Percentiles rank a stretch among this genome's conserved stretches.
Conservation (phyloP, 2,797 vertebrate species). For the Rachycentron canadum region DNA sequence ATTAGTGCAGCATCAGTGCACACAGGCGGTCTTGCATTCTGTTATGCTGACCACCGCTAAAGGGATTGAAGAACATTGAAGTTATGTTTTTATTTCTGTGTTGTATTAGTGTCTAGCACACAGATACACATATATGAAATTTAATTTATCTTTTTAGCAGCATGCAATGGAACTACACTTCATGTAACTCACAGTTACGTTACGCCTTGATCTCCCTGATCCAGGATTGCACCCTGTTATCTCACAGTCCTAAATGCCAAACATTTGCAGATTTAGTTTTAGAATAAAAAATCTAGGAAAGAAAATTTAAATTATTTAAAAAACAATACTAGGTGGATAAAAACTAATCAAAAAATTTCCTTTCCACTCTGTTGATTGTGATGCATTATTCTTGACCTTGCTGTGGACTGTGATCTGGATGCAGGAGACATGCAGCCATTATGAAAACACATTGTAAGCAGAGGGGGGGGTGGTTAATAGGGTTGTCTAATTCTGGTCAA, state of each 20-base stretch:
- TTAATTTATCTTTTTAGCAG: conserved; percentile 16
- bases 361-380: neutral
- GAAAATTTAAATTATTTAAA: neutral
- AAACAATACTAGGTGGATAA: neutral
- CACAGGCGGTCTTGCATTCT: conserved; percentile 69
- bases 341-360: neutral
- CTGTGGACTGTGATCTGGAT: too few species aligned
- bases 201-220: neutral
- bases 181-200: neutral
- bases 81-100: conserved; percentile 47
- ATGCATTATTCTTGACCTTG: neutral
- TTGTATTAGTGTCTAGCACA: conserved; percentile 22
- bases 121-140: neutral
- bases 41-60: conserved; percentile 64
- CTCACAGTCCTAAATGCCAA: neutral
- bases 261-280: neutral
- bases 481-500: neutral
- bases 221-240: neutral
- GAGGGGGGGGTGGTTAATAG: neutral
- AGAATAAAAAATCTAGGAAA: neutral
- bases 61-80: conserved; percentile 54
- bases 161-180: neutral
- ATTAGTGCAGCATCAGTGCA: conserved; percentile 82
- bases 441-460: too few species aligned
- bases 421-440: too few species aligned